phyloP scores from a whole-genome alignment of 2,888 invertebrate genomes.

The Dasysyrphus tricinctus region DNA sequence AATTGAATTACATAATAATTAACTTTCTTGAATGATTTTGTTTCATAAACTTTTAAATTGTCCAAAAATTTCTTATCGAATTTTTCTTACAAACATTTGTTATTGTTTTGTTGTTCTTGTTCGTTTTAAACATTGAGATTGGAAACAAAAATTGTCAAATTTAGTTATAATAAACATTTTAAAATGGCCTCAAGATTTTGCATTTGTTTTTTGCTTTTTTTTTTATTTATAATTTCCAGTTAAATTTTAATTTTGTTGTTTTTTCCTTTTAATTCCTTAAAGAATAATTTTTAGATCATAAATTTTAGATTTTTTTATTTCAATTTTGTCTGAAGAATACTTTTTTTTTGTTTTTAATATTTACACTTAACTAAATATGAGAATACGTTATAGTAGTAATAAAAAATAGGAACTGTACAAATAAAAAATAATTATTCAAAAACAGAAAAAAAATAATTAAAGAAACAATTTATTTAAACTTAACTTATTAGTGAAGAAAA shows the following conservation, averaged over 20 bases:
- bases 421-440: neutral
- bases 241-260: conserved; percentile 39
- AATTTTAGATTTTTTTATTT: conserved; percentile 40
- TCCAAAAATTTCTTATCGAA: conserved; percentile 22
- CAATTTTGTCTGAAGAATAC: conserved; percentile 39
- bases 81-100: conserved; percentile 10
- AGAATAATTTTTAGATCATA: conserved; percentile 60
- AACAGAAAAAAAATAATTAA: neutral
- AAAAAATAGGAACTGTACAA: conserved; percentile 17
- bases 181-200: conserved; percentile 71
- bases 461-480: conserved; percentile 16
- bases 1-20: neutral
- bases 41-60: conserved; percentile 21
- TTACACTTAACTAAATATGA: conserved; percentile 20
- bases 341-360: conserved; percentile 33
- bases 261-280: conserved; percentile 49
- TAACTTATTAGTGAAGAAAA: neutral
- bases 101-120: conserved; percentile 26
- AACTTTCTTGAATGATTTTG: conserved; percentile 16
- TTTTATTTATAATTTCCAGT: conserved; percentile 40
- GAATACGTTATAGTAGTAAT: neutral
- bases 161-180: conserved; percentile 52
- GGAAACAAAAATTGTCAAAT: conserved; percentile 60
- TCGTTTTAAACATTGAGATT: conserved; percentile 26
- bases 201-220: conserved; percentile 35